These are phyloP conservation scores for Salticus scenicus DNA, from an alignment of 2,888 invertebrate species.

Conservation along the genomic window DNA sequence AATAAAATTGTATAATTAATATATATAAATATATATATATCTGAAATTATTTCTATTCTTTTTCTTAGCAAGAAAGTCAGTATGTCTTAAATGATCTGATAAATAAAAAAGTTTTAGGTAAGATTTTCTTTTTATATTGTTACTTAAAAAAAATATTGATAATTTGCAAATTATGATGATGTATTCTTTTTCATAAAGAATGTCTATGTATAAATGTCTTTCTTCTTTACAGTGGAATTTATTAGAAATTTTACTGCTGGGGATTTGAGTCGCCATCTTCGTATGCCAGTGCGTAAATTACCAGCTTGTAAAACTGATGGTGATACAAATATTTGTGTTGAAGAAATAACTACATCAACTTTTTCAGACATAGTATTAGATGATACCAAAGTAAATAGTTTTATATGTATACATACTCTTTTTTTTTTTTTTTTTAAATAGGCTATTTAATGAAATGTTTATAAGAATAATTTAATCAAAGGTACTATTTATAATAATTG, in stretches of 20 bases:
- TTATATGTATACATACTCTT: neutral
- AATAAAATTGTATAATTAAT: no score
- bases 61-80: conserved; percentile 82
- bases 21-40: neutral
- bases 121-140: conserved; percentile 22
- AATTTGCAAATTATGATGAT: no score
- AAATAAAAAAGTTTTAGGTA: conserved; percentile 76
- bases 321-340: conserved; percentile 78
- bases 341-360: conserved; percentile 82
- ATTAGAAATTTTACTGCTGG: conserved; percentile 78
- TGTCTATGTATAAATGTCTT: neutral
- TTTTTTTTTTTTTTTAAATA: neutral
- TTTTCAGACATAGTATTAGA: conserved; percentile 81
- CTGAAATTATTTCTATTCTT: conserved; percentile 38
- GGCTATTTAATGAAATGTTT: conserved; percentile 37
- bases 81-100: conserved; percentile 78
- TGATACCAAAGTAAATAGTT: conserved; percentile 79
- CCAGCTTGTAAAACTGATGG: conserved; percentile 62
- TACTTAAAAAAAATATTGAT: no score
- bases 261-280: conserved; percentile 76
- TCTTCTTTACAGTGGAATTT: conserved; percentile 74
- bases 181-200: no score
- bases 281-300: conserved; percentile 73
- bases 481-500: no score
- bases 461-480: no score